Conservation (phyloP, 2,113 vertebrate species). For the Hippoglossus stenolepis region DNA sequence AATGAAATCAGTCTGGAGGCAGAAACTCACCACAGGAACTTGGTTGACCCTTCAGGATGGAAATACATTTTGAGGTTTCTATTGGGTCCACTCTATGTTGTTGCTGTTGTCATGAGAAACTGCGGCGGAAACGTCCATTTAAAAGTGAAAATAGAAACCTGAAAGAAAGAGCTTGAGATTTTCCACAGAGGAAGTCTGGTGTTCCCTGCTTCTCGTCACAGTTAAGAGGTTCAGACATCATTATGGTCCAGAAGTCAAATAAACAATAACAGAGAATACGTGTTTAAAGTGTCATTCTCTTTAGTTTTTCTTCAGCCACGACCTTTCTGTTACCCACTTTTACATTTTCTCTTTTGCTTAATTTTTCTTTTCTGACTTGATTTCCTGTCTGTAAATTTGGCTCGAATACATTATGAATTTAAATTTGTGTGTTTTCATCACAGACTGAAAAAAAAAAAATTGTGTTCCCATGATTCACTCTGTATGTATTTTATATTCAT, state of each 20-base stretch:
- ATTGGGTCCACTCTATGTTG: slow-evolving; percentile 1
- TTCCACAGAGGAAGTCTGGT: slow-evolving; percentile 45
- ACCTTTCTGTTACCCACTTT: too few species aligned
- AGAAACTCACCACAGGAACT: slow-evolving; percentile 46
- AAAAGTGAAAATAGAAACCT: slow-evolving; percentile 39
- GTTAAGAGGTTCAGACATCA: slow-evolving; percentile 7
- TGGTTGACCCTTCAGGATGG: slow-evolving; percentile 4
- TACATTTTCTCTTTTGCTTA: too few species aligned
- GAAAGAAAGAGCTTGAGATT: not conserved
- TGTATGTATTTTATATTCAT: too few species aligned
- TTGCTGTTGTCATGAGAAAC: not conserved
- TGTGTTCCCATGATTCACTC: too few species aligned
- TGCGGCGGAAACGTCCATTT: slow-evolving; percentile 32
- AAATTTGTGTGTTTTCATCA: too few species aligned
- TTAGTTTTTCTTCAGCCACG: too few species aligned
- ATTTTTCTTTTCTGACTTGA: not conserved
- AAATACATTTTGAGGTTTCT: slow-evolving; percentile 22
- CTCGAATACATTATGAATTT: too few species aligned
- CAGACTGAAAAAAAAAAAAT: too few species aligned
- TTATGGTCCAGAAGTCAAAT: slow-evolving; percentile 4
- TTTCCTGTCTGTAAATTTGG: not conserved
- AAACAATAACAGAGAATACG: not conserved
- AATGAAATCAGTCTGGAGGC: not conserved
- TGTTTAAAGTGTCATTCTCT: not conserved
- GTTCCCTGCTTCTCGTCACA: slow-evolving; percentile 34